Evolutionary conservation across 2,888 invertebrate species (phyloP), one percentile per base, ranked within the genome.

Genomic region (Dicranocentrus wangi): DNA sequence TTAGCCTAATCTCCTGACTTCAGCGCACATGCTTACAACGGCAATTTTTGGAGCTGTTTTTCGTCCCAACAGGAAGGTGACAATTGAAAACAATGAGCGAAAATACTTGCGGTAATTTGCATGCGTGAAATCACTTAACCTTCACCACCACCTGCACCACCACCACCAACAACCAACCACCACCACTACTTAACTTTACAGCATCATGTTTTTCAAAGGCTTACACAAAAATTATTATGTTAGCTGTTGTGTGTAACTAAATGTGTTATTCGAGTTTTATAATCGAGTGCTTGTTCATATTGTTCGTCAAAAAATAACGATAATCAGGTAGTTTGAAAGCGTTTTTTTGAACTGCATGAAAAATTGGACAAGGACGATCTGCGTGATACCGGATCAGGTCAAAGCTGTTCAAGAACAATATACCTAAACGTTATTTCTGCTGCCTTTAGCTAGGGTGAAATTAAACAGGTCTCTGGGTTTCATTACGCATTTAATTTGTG

Each of bases 121-220:
- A 75, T 75, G 75, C 75, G 58, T 75, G 66, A 75, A 75, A 75
- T 75, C 66, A 75, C 75, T 75, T 65, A 75, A 66, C 75, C 75
- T 75, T 75, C 65, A 75, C 65, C 55, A 75, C 75, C 73, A 55
- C 39, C n/a, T n/a, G n/a, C n/a, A 19, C 17, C 51, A 65, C 58
- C 73, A 65, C 53, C 61, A 51, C 13, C 43, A 28, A 25, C 42
- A 28, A 68, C 51, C 68, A 68, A 53, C 68, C 47, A 68, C 43
- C 25, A 51, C 1, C 43, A 43, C 8, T 43, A 25, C 27, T 25
- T 27, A 5, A 61, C 7, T 32, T 7, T 39, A 47, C 51, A n/a
- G 7, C 51, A 51, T n/a, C 51, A n/a, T 10, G n/a, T 51, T 51
- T 51, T 10, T 39, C 39, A 39, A 39, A 39, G 39, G 5, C 7